Evolutionary conservation across 2,888 invertebrate genomes (phyloP), one percentile per base, ranked within the genome.

Genomic region (Yponomeuta evonymella): DNA sequence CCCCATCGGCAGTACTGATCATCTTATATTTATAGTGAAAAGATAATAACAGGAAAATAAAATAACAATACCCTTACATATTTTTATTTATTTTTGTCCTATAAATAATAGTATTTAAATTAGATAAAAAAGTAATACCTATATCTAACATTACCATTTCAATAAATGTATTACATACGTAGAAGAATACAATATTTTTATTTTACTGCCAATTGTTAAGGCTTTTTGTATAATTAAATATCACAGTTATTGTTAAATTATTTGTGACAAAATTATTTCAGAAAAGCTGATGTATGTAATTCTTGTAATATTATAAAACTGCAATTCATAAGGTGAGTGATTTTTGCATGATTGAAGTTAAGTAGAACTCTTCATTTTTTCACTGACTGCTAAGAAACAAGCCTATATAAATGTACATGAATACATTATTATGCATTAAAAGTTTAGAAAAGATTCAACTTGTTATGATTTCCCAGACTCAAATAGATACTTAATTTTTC

Each of bases 201-300:
- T 85, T 89, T 90, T 88, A 87, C 84, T 80, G 87, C 90, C 90
- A 86, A 81, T 83, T 74, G 78, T 77, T 73, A 79, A 85, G 90
- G 90, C 89, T 85, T 84, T 84, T 84, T 84, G 83, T 90, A 89
- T 90, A 90, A 90, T 89, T 89, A 91, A 92, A 90, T 92, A 92
- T 92, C 91, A 92, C 91, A 92, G 91, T 90, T 90, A 85, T 88
- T 83, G 87, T 88, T 88, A 89, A 87, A 89, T 87, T 88, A 87
- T 85, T 88, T 90, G 88, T 90, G 90, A 90, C 86, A 85, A 84
- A 89, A 85, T 23, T 72, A 72, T 70, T 66, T 51, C 58, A 51
- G 82, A 83, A 82, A 79, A 79, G 78, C 78, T 76, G 72, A 69
- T 71, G 67, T 76, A 78, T 43, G 9, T 43, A 43, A 5, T 9